Base-by-base conservation (phyloP, 2,113 vertebrate genomes). In the Brachirus orientalis region DNA sequence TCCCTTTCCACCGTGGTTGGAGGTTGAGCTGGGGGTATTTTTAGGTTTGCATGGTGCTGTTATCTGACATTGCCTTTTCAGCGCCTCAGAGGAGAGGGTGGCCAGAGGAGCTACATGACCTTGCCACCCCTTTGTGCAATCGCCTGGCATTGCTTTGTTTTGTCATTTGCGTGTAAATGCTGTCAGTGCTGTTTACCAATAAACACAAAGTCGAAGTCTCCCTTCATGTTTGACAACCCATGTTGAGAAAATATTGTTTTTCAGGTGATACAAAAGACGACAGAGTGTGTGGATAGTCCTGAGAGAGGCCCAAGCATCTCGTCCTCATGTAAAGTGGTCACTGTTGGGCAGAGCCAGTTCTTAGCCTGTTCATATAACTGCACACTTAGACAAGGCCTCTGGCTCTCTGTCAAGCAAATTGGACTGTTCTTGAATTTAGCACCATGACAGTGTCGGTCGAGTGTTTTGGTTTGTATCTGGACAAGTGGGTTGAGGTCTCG, bases 11-110 rank as follows among this genome's bases (percentile, higher is more conserved):
- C 48, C 53, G 75, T 76, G 82, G 84, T 79, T 77, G 73, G 85
- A 77, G 82, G 77, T 72, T 43, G 69, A 75, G 73, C 8, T 11
- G n/a, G 13, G 66, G 61, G 69, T 94, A 94, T 94, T 93, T 94
- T 93, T 93, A 92, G 93, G 80, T 68, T 75, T 59, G 86, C 78
- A 80, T 67, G 77, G 83, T 19, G 53, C 77, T 72, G 80, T 90
- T 94, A 94, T 94, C 93, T 90, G 92, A 81, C 90, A 70, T 89
- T 86, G 90, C 88, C 93, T 91, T 94, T 93, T 93, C 93, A 93
- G 84, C 93, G 89, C 93, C 89, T 89, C 46, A 8, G 70, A 86
- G 84, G 79, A 90, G 88, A 79, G 72, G 82, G 83, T 84, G 83
- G 70, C 78, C 82, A 80, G 82, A 86, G 79, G 73, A 85, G 82